A percentile compares a stretch with the other conserved stretches of the same genome.
phyloP scores from a whole-genome alignment of 1,140 invertebrate species.

The Drosophila cardini region DNA sequence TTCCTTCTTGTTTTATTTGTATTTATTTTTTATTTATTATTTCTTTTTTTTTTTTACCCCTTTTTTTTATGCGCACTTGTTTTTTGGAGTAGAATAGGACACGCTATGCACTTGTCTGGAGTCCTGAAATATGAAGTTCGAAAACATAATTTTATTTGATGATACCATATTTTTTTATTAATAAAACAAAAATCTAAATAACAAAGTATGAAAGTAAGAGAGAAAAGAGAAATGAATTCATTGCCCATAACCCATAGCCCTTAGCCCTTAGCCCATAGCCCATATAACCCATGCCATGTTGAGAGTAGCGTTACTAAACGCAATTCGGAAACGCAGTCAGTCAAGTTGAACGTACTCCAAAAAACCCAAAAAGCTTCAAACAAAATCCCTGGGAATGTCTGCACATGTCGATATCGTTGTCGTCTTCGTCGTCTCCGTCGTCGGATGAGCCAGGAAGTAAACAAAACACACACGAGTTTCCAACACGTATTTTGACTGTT shows the following conservation, averaged over 20 bases:
- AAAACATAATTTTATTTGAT: constrained; percentile 77
- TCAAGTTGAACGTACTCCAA: constrained; percentile 79
- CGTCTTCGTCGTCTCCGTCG: constrained; percentile 25
- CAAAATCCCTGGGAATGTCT: constrained; percentile 64
- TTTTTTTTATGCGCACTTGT: constrained; percentile 42
- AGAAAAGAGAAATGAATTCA: neutral
- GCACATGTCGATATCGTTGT: constrained; percentile 54
- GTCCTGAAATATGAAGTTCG: constrained; percentile 79
- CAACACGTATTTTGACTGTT: constrained; percentile 12
- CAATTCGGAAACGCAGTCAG: constrained; percentile 71
- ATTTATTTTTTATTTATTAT: neutral
- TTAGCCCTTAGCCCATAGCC: too few relatives aligned
- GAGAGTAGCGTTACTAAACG: constrained; percentile 58
- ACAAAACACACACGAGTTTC: constrained; percentile 54
- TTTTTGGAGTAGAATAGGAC: constrained; percentile 54
- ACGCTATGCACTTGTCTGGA: constrained; percentile 70
- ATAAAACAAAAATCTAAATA: constrained; percentile 43
- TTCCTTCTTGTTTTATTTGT: neutral
- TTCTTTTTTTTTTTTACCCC: neutral
- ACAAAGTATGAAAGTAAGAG: too few relatives aligned
- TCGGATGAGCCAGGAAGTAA: constrained; percentile 78
- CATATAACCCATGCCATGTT: neutral
- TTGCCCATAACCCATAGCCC: neutral
- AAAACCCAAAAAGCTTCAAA: constrained; percentile 58
- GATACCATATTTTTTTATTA: constrained; percentile 54